Conservation (phyloP, 2,113 vertebrate genomes). For the Malurus melanocephalus region DNA sequence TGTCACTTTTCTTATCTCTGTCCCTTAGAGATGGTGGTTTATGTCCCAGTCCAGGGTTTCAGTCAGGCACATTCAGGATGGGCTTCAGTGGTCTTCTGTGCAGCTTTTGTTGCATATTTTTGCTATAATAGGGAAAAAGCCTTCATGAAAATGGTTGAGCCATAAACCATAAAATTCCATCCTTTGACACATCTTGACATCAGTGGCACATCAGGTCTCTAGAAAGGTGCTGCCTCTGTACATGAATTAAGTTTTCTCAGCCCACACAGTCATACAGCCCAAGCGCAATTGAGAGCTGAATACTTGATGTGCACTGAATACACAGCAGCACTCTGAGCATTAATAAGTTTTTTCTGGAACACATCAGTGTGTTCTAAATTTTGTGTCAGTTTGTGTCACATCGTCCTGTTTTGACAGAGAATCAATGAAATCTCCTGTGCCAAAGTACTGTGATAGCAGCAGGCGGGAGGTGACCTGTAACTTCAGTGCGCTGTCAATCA, state of each 20-base stretch:
- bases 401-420: background rate
- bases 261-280: background rate
- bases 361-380: background rate
- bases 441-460: background rate
- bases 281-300: background rate
- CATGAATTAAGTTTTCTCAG: background rate
- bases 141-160: background rate
- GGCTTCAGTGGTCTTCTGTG: background rate
- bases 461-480: background rate
- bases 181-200: background rate
- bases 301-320: background rate
- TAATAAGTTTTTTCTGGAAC: background rate
- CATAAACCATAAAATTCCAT: background rate
- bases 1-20: background rate
- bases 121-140: background rate
- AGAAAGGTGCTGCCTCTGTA: background rate
- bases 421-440: background rate
- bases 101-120: background rate
- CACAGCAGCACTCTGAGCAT: background rate
- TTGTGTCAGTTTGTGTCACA: background rate
- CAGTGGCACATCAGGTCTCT: background rate
- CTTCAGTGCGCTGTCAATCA: accelerated
- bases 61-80: background rate
- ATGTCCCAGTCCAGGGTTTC: background rate
- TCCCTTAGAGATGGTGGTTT: background rate